Percentiles rank a stretch among this genome's conserved stretches.
Conservation (phyloP, 2,888 invertebrate genomes). For the Hydrotaea cyrtoneurina region DNA sequence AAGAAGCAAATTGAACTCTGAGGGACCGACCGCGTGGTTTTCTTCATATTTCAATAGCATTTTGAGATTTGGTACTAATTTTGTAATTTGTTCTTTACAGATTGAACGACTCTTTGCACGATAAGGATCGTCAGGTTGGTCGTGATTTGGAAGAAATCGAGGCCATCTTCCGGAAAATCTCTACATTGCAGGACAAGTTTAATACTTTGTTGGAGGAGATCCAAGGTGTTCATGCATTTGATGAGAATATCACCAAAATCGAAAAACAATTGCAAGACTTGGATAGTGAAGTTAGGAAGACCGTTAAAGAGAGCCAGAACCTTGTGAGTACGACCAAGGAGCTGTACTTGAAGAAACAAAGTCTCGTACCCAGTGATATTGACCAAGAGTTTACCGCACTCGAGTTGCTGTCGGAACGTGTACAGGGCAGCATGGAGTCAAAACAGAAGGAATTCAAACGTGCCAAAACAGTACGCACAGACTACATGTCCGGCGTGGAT, state of each 20-base stretch:
- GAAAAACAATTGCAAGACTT: slow-evolving; percentile 84
- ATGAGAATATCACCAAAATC: slow-evolving; percentile 85
- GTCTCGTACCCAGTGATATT: slow-evolving; percentile 88
- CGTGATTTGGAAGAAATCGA: slow-evolving; percentile 90
- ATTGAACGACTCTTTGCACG: slow-evolving; percentile 89
- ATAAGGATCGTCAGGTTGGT: slow-evolving; percentile 88
- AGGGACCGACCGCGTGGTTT: slow-evolving; percentile 61
- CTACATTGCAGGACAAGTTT: slow-evolving; percentile 86
- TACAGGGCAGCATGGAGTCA: slow-evolving; percentile 91
- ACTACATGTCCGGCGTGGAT: slow-evolving; percentile 90
- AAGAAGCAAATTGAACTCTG: not conserved
- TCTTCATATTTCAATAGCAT: not conserved
- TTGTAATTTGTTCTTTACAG: slow-evolving; percentile 81
- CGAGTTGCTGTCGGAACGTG: slow-evolving; percentile 90
- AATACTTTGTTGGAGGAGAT: slow-evolving; percentile 86
- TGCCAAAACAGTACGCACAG: slow-evolving; percentile 90
- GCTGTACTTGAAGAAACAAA: slow-evolving; percentile 84
- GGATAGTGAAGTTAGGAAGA: slow-evolving; percentile 83
- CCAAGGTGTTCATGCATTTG: slow-evolving; percentile 88
- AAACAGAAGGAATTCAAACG: slow-evolving; percentile 93
- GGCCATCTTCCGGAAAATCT: slow-evolving; percentile 86
- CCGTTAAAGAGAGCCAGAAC: slow-evolving; percentile 83
- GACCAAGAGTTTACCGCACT: slow-evolving; percentile 90
- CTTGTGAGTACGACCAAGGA: slow-evolving; percentile 84
- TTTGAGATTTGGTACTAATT: not conserved